Evolutionary conservation across 2,888 invertebrate species (phyloP).

Genomic region (Griposia aprilina): DNA sequence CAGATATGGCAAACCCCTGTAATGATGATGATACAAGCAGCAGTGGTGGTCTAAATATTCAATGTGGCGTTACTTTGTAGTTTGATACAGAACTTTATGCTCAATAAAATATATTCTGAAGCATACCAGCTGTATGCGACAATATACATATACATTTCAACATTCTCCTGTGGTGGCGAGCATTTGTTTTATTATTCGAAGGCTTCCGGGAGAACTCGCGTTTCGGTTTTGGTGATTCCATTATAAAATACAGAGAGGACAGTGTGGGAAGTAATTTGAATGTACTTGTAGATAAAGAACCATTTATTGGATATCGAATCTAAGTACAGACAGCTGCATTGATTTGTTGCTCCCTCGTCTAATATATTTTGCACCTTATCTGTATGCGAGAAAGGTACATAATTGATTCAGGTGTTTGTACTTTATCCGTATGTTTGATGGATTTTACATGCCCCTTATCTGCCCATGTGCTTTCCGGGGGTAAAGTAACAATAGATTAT

Average conservation of each 20-base stretch:
- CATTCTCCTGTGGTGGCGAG: slow-evolving; percentile 41
- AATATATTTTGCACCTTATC: slow-evolving; percentile 24
- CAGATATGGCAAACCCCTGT: neutral
- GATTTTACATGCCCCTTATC: slow-evolving; percentile 1
- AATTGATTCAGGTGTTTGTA: slow-evolving; percentile 28
- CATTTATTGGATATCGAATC: slow-evolving; percentile 27
- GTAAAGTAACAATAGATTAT: neutral
- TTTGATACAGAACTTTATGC: slow-evolving; percentile 19
- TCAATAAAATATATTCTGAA: slow-evolving; percentile 37
- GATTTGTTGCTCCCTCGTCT: slow-evolving; percentile 12
- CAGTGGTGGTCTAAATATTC: neutral
- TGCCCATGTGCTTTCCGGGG: neutral
- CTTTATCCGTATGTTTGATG: slow-evolving; percentile 8
- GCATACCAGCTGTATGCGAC: slow-evolving; percentile 14
- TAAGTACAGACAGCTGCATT: neutral
- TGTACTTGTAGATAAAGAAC: slow-evolving; percentile 7
- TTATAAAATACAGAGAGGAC: slow-evolving; percentile 18
- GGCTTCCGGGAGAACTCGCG: slow-evolving; percentile 20
- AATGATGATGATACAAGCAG: neutral
- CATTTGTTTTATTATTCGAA: slow-evolving; percentile 53
- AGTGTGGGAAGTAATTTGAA: slow-evolving; percentile 30
- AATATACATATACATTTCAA: slow-evolving; percentile 47
- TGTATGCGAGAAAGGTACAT: slow-evolving; percentile 13
- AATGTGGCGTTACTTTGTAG: neutral
- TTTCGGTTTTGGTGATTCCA: slow-evolving; percentile 28